These are phyloP conservation scores for Geophilus truncorum DNA, from an alignment of 2,888 invertebrate species.

Conservation along the genomic window DNA sequence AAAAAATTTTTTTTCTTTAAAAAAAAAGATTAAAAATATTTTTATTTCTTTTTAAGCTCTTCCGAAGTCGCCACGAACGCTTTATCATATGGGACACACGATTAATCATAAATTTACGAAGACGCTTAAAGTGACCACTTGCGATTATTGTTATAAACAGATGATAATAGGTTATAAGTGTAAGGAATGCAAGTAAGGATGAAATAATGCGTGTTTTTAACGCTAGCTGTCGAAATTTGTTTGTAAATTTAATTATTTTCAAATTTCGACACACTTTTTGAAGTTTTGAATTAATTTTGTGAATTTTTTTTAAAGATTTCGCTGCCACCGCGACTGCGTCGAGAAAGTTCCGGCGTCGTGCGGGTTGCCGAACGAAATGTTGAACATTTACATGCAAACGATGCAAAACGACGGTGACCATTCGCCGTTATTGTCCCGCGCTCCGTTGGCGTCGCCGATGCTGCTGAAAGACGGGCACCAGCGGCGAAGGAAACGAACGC, in stretches of 20 bases:
- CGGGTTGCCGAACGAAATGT: conserved; percentile 50
- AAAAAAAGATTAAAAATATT: conserved; percentile 25
- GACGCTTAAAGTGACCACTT: conserved; percentile 80
- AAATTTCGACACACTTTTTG: too few relatives aligned
- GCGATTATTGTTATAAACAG: conserved; percentile 83
- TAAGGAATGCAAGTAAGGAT: conserved; percentile 89
- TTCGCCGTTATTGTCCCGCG: conserved; percentile 37
- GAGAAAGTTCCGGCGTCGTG: conserved; percentile 88
- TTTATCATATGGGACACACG: conserved; percentile 77
- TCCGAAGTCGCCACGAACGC: conserved; percentile 68
- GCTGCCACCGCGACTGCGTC: conserved; percentile 81
- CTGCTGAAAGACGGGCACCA: conserved; percentile 37
- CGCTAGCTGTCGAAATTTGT: too few relatives aligned
- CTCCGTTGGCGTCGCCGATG: conserved; percentile 38
- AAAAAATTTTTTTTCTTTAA: background rate
- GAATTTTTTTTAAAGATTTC: too few relatives aligned
- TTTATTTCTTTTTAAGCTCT: conserved; percentile 37
- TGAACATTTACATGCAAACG: conserved; percentile 39
- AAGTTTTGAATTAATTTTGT: too few relatives aligned
- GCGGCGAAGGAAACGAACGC: background rate
- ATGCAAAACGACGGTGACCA: conserved; percentile 56
- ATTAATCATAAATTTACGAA: conserved; percentile 82
- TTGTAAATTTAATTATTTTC: too few relatives aligned
- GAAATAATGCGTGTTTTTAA: too few relatives aligned
- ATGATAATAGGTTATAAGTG: conserved; percentile 84